These are phyloP conservation scores for Eupleurogrammus muticus DNA, from an alignment of 2,797 vertebrate species.

Conservation along the genomic window DNA sequence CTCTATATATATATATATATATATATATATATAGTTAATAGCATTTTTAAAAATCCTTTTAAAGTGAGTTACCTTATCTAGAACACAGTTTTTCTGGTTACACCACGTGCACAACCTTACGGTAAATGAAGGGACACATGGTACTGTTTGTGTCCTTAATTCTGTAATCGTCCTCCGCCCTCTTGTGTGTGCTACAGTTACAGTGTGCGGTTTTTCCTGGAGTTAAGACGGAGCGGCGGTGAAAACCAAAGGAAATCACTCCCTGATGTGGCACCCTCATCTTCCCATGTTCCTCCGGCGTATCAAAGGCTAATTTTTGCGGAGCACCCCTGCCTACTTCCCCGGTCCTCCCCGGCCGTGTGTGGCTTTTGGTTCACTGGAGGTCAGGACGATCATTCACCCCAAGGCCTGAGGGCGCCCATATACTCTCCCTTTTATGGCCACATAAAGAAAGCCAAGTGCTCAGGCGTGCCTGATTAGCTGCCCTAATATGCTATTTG, in stretches of 20 bases:
- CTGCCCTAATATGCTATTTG: constrained; percentile 98
- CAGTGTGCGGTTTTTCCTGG: constrained; percentile 41
- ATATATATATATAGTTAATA: no score
- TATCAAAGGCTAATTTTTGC: constrained; percentile 67
- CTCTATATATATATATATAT: no score
- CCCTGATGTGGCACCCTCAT: constrained; percentile 50
- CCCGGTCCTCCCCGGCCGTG: constrained; percentile 72
- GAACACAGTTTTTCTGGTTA: no score
- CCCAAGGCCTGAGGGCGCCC: constrained; percentile 87
- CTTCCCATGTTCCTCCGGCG: constrained; percentile 43
- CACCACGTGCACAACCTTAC: background rate
- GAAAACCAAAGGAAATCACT: constrained; percentile 60
- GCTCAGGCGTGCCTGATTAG: constrained; percentile 97
- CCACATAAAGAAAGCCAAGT: constrained; percentile 94
- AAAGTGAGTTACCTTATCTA: no score
- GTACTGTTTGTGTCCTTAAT: constrained; percentile 41
- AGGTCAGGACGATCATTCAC: constrained; percentile 96
- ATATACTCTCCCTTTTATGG: constrained; percentile 92
- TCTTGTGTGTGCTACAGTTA: constrained; percentile 30
- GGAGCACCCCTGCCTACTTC: constrained; percentile 60
- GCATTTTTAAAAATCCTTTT: no score
- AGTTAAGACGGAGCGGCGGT: constrained; percentile 42
- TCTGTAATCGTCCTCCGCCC: constrained; percentile 27
- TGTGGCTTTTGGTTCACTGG: constrained; percentile 86
- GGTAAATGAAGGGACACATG: constrained; percentile 13